Evolutionary conservation across 2,888 invertebrate genomes (phyloP).

Genomic region (Melinaea menophilus): DNA sequence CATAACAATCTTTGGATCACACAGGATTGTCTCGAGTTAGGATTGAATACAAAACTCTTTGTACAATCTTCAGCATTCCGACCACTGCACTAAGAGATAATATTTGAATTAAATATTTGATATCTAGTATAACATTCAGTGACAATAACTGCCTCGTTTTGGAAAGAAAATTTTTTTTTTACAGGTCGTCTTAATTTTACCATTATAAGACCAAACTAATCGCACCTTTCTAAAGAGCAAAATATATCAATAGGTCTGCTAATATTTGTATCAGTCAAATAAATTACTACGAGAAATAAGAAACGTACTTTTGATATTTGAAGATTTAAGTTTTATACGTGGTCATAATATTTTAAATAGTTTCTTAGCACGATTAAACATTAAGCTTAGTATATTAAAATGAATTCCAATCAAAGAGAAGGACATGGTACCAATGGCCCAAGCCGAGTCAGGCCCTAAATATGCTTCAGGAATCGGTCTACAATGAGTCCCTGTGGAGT

Average conservation of each 20-base stretch:
- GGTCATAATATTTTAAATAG: background rate
- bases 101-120: too few relatives aligned
- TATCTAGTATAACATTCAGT: too few relatives aligned
- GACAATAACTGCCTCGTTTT: too few relatives aligned
- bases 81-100: too few relatives aligned
- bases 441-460: constrained; percentile 88
- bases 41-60: too few relatives aligned
- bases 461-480: constrained; percentile 89
- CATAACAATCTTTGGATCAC: too few relatives aligned
- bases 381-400: background rate
- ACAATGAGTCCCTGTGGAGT: constrained; percentile 84
- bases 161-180: background rate
- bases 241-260: constrained; percentile 88
- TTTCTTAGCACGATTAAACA: background rate
- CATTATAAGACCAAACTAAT: background rate
- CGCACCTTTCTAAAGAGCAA: constrained; percentile 92
- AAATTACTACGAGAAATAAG: constrained; percentile 88
- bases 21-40: too few relatives aligned
- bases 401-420: constrained; percentile 87
- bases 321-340: too few relatives aligned
- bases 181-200: background rate
- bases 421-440: constrained; percentile 96
- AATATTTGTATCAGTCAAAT: too few relatives aligned
- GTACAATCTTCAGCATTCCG: too few relatives aligned
- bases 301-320: too few relatives aligned